A percentile compares a stretch with the other conserved stretches of the same genome.
These are phyloP conservation scores for Ylistrum balloti DNA, from an alignment of 1,140 invertebrate genomes.

Conservation along the genomic window DNA sequence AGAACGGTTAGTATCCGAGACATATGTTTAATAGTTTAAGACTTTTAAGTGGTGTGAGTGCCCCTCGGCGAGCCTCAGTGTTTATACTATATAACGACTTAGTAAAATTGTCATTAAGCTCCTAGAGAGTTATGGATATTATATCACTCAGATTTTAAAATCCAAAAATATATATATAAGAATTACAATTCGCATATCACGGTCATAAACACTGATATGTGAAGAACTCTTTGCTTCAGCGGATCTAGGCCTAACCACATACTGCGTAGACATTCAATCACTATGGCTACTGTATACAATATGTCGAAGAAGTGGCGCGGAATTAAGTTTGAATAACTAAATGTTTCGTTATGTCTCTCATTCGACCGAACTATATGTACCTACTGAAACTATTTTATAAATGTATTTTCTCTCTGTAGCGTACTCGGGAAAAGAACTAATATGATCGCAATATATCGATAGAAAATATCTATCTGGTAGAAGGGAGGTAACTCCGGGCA, in stretches of 20 bases:
- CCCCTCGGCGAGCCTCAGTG: not conserved
- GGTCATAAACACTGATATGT: not conserved
- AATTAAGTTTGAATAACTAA: not conserved
- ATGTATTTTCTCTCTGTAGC: too few relatives aligned
- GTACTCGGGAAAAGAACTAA: too few relatives aligned
- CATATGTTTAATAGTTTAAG: not conserved
- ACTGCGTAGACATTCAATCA: slow-evolving; percentile 11
- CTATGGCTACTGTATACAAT: slow-evolving; percentile 26
- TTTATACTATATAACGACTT: not conserved
- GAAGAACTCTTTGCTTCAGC: not conserved
- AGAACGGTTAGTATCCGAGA: not conserved
- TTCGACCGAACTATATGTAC: too few relatives aligned
- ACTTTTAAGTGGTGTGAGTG: not conserved
- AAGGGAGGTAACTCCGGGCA: slow-evolving; percentile 26
- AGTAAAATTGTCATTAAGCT: not conserved
- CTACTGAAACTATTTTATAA: too few relatives aligned
- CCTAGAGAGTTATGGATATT: slow-evolving; percentile 1
- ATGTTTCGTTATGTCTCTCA: not conserved
- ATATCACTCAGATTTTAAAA: not conserved
- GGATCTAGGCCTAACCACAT: not conserved
- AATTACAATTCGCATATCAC: not conserved
- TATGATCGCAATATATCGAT: too few relatives aligned
- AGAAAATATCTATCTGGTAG: not conserved
- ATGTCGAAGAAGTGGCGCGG: not conserved
- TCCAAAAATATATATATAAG: not conserved